Evolutionary conservation across 2,113 vertebrate genomes (phyloP).

Genomic region (Phocoena phocoena): DNA sequence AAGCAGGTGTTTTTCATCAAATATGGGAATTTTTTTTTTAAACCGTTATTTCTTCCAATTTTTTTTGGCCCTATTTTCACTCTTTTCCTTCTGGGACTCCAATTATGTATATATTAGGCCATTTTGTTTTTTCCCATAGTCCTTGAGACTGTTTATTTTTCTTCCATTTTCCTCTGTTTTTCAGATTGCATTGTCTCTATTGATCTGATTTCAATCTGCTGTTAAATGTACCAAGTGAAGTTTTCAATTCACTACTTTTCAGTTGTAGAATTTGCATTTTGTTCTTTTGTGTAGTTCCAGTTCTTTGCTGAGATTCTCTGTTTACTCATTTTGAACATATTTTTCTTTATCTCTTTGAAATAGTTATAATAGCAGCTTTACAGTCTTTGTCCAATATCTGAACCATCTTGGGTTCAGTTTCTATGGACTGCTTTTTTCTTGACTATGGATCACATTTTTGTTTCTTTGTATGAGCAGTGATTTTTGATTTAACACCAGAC

Average conservation of each 20-base stretch:
- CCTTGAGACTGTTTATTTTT: conserved; percentile 11
- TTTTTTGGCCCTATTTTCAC: neutral
- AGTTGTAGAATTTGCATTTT: conserved; percentile 29
- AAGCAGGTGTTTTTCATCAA: neutral
- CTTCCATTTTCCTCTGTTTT: neutral
- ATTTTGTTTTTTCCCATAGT: neutral
- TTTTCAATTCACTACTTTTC: neutral
- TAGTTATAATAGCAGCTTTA: neutral
- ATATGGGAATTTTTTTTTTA: neutral
- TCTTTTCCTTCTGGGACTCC: neutral
- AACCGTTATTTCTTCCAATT: neutral
- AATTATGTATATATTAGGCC: neutral
- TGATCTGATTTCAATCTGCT: conserved; percentile 14
- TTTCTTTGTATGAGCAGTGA: conserved; percentile 10
- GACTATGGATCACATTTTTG: neutral
- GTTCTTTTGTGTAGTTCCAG: neutral
- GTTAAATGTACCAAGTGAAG: neutral
- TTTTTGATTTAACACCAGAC: neutral
- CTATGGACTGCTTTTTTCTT: neutral
- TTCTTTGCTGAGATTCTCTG: neutral
- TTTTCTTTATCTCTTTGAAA: conserved; percentile 39
- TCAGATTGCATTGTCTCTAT: neutral
- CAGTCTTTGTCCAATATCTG: neutral
- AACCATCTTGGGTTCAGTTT: neutral
- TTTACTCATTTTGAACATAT: neutral